These are phyloP conservation scores for Hoplostethus mediterraneus DNA, from an alignment of 2,797 vertebrate species.

Conservation along the genomic window DNA sequence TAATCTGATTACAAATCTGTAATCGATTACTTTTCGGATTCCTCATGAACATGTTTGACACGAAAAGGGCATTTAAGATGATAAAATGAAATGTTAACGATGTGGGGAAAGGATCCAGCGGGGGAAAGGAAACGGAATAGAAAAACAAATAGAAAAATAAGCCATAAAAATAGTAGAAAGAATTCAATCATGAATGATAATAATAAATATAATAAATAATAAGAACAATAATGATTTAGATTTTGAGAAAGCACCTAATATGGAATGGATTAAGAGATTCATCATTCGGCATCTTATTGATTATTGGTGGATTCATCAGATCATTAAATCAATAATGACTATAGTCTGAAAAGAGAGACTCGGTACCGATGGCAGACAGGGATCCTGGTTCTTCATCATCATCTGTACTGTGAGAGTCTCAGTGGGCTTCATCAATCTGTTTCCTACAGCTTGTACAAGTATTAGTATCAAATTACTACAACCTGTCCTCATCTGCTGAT, in stretches of 20 bases:
- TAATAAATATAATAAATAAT: too few relatives aligned
- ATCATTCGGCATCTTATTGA: not conserved
- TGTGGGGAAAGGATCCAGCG: too few relatives aligned
- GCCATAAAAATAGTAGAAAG: too few relatives aligned
- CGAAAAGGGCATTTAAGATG: not conserved
- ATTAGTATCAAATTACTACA: slow-evolving; percentile 48
- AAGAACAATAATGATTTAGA: too few relatives aligned
- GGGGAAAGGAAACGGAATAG: too few relatives aligned
- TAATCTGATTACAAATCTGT: not conserved
- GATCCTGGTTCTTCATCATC: not conserved
- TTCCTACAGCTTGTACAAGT: slow-evolving; percentile 36
- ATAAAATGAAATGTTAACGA: not conserved
- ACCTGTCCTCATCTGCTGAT: slow-evolving; percentile 45
- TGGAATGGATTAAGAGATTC: too few relatives aligned
- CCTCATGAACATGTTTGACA: not conserved
- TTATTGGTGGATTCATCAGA: not conserved
- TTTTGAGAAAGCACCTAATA: too few relatives aligned
- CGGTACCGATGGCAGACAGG: too few relatives aligned
- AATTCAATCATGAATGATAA: too few relatives aligned
- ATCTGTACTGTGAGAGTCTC: slow-evolving; percentile 20
- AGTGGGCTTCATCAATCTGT: slow-evolving; percentile 45
- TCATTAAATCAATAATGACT: not conserved
- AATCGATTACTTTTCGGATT: not conserved
- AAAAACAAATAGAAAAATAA: not conserved
- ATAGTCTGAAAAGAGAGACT: not conserved